Conservation (phyloP, 1,140 invertebrate genomes). For the Cyrtorhinus lividipennis region DNA sequence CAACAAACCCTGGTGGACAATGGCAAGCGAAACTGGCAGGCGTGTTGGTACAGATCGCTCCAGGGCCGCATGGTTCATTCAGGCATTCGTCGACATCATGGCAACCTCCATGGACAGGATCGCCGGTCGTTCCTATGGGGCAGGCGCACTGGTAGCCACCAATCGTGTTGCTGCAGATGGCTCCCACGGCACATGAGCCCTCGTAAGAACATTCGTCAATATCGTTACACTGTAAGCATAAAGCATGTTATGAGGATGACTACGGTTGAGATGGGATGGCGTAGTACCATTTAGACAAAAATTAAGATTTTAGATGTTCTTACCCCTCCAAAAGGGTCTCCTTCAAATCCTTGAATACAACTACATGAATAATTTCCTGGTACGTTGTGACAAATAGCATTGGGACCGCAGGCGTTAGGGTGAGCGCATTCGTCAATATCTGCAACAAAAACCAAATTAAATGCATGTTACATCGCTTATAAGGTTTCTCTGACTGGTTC, state of each 20-base stretch:
- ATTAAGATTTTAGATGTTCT: conserved; percentile 21
- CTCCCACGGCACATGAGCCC: conserved; percentile 58
- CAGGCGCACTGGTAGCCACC: conserved; percentile 71
- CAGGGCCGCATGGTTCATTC: conserved; percentile 49
- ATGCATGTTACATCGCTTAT: background rate
- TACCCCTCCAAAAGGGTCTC: conserved; percentile 72
- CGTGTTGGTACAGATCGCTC: conserved; percentile 55
- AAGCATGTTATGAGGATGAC: background rate
- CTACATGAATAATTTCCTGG: conserved; percentile 77
- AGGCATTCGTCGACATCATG: conserved; percentile 54
- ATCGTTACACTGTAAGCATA: conserved; percentile 51
- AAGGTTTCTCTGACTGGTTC: background rate
- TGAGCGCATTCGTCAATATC: conserved; percentile 77
- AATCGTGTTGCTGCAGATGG: conserved; percentile 60
- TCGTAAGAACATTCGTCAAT: conserved; percentile 62
- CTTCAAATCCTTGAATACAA: conserved; percentile 66
- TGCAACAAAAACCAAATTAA: conserved; percentile 28
- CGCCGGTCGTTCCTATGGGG: conserved; percentile 60
- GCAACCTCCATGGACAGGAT: conserved; percentile 45
- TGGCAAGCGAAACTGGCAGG: conserved; percentile 55
- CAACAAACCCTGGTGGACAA: conserved; percentile 59
- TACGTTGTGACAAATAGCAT: conserved; percentile 66
- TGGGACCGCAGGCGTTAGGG: conserved; percentile 59
- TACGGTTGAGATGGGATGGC: background rate
- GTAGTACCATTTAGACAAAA: background rate